These are phyloP conservation scores for Tauraco hartlaubi DNA, from an alignment of 2,797 vertebrate species.

Conservation along the genomic window DNA sequence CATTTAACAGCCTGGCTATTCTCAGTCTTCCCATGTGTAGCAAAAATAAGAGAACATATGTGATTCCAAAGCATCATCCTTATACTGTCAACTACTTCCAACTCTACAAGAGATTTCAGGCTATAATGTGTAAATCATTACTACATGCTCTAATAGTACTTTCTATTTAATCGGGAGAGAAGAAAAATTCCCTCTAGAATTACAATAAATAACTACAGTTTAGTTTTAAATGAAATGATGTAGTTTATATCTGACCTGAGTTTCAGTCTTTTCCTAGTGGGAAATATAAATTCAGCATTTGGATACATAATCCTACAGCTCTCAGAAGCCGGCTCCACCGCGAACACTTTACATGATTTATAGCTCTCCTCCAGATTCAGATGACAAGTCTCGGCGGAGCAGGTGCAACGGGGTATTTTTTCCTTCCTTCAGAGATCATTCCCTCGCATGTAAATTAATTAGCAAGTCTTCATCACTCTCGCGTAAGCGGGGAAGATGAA, in stretches of 20 bases:
- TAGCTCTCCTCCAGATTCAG: slow-evolving; percentile 29
- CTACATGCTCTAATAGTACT: not conserved
- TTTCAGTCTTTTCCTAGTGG: slow-evolving; percentile 57
- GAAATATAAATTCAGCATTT: slow-evolving; percentile 57
- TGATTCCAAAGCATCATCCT: not conserved
- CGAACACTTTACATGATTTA: slow-evolving; percentile 53
- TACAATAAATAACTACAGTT: slow-evolving; percentile 26
- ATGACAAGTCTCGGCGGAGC: slow-evolving; percentile 44
- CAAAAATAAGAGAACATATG: not conserved
- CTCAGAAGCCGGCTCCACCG: slow-evolving; percentile 12
- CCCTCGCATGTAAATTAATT: slow-evolving; percentile 13
- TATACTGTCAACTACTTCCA: not conserved
- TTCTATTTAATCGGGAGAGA: not conserved
- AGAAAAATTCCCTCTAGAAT: not conserved
- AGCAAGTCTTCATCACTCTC: not conserved
- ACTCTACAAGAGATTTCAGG: slow-evolving; percentile 1
- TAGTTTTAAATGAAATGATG: slow-evolving; percentile 42
- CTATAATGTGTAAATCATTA: not conserved
- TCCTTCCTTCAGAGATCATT: slow-evolving; percentile 16
- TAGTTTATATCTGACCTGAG: slow-evolving; percentile 49
- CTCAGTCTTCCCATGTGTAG: not conserved
- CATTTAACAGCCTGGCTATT: not conserved
- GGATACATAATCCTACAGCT: slow-evolving; percentile 49
- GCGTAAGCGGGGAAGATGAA: not conserved
- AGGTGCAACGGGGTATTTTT: slow-evolving; percentile 34